Evolutionary conservation across 2,113 vertebrate species (phyloP), one percentile per base, ranked within the genome.

Genomic region (Cercopithecus mona): DNA sequence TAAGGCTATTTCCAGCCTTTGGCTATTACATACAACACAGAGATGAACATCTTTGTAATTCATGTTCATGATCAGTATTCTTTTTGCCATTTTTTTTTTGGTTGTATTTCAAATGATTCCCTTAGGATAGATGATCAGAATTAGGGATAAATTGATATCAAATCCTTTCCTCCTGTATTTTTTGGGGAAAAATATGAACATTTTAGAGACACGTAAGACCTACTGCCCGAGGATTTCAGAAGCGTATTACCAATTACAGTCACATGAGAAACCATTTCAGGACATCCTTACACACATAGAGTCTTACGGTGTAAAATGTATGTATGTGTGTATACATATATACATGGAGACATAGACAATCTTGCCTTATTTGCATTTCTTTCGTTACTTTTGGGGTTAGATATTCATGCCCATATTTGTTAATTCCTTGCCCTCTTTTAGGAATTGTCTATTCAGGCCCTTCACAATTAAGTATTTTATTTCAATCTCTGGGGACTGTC

Each of bases 381-480:
- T 50, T 86, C 91, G 55, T 68, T 90, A 32, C 12, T 78, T 25
- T n/a, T 73, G 17, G 22, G 52, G 64, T 70, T 94, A 95, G 27
- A 72, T 75, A 55, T 59, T 89, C 50, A 82, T 68, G n/a, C 7
- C 40, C 20, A 38, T 48, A 52, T 50, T 90, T 82, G 73, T 72
- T 79, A 40, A 83, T 86, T 23, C 78, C 80, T 93, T 73, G 5
- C 6, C 38, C 6, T 98, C 38, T 93, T 80, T 90, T 85, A 43
- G 57, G n/a, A 96, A 82, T 88, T n/a, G 27, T 94, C 55, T 97
- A 43, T 81, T 93, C 48, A 87, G 32, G 14, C 81, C 3, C 35
- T 95, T 97, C 52, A 86, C 50, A 48, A 78, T 68, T 86, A 85
- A n/a, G 48, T 32, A 76, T 93, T 97, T 82, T 79, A 50, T 97